Base-by-base conservation (phyloP, 2,113 vertebrate species). In the Riparia riparia region DNA sequence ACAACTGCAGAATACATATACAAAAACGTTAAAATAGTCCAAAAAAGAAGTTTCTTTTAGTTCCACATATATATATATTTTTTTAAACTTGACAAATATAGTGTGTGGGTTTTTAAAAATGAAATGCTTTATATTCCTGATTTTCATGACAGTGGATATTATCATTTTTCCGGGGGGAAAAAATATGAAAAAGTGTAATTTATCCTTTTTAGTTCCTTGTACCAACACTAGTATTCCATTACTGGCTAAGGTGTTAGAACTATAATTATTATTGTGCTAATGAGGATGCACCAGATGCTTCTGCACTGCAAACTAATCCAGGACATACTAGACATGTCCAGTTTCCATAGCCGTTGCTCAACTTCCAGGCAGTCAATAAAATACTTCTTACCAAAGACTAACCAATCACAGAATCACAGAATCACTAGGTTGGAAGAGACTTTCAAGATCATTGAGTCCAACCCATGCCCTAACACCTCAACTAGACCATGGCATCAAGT, bases 71-170 rank as follows among this genome's bases (percentile, higher is more conserved):
- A n/a, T n/a, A n/a, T n/a, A n/a, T n/a, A 71, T 7, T 20, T 20
- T 20, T 4, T 56, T 78, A 45, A 58, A 50, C 3, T 56, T 70
- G 31, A 28, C 1, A 29, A 56, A 32, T 15, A 50, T 37, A 74
- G n/a, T 21, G 1, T 29, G 5, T 18, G 2, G 0, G 1, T n/a
- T 65, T 60, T 69, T 34, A 26, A 44, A 37, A 81, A 54, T 0
- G 0, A 29, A 44, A 66, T 1, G 2, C 4, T 60, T 69, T 20
- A 39, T 22, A 56, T 19, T 63, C 5, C 13, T 64, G 32, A 69
- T 66, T 74, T 78, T 16, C 13, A 5, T 41, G 3, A n/a, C 11
- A 47, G 26, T 31, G 9, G 7, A 14, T 69, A 19, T 31, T 58
- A 14, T 8, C 0, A 56, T 54, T 76, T 90, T 77, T 14, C 34